Conservation (phyloP, 2,113 vertebrate genomes). For the Columbina picui region DNA sequence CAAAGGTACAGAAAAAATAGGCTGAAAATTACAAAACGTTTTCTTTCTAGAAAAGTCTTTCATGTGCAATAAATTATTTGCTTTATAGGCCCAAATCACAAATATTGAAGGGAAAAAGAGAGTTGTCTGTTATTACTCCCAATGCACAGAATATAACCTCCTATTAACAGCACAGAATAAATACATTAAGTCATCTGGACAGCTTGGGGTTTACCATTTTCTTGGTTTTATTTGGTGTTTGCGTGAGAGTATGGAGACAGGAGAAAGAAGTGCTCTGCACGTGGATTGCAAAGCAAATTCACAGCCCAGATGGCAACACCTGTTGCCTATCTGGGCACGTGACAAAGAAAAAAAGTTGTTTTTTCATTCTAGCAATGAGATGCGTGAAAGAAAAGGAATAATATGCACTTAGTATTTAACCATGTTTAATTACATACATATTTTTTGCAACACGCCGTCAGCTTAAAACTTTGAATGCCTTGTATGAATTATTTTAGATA, state of each 20-base stretch:
- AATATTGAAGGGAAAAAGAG: not conserved
- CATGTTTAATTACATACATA: not conserved
- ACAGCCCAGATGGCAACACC: not conserved
- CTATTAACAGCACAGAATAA: not conserved
- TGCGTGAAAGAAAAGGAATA: rapidly evolving
- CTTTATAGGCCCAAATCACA: not conserved
- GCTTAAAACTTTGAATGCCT: not conserved
- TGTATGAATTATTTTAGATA: not conserved
- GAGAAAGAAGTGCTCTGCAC: not conserved
- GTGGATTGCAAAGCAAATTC: not conserved
- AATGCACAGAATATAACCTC: not conserved
- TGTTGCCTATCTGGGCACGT: not conserved
- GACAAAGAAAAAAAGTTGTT: not conserved
- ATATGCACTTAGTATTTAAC: not conserved
- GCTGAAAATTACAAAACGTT: not conserved
- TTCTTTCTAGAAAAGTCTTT: not conserved
- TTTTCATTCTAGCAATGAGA: not conserved
- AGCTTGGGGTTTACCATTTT: not conserved
- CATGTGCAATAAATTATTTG: not conserved
- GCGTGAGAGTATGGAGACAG: not conserved
- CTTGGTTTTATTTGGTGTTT: not conserved
- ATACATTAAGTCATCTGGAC: not conserved
- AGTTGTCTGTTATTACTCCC: not conserved
- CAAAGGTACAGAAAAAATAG: not conserved
- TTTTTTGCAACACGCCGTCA: not conserved